phyloP scores from a whole-genome alignment of 1,140 invertebrate species.

The Holotrichia oblita region DNA sequence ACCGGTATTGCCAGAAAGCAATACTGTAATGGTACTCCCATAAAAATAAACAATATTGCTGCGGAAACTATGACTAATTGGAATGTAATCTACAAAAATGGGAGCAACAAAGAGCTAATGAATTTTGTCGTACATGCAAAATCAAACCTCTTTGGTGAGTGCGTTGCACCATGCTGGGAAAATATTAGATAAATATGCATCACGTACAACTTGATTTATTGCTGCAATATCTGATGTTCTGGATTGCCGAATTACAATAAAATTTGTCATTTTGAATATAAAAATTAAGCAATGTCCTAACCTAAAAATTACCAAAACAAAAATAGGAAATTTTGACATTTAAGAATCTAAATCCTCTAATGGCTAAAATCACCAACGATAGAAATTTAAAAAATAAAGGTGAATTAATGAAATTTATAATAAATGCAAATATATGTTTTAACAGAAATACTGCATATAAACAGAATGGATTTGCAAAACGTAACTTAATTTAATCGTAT shows the following conservation, averaged over 20 bases:
- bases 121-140: too few relatives aligned
- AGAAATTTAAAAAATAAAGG: too few relatives aligned
- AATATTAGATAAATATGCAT: slow-evolving; percentile 55
- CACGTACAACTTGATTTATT: slow-evolving; percentile 53
- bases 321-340: not conserved
- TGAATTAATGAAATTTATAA: too few relatives aligned
- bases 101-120: too few relatives aligned
- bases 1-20: slow-evolving; percentile 19
- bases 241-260: slow-evolving; percentile 55
- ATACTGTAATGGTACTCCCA: slow-evolving; percentile 37
- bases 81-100: slow-evolving; percentile 26
- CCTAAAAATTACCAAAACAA: not conserved
- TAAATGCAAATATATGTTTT: too few relatives aligned
- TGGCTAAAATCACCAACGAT: too few relatives aligned
- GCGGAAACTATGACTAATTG: slow-evolving; percentile 21
- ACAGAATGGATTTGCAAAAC: too few relatives aligned
- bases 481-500: too few relatives aligned
- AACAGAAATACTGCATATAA: too few relatives aligned
- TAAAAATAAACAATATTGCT: slow-evolving; percentile 37
- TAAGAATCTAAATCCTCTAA: too few relatives aligned
- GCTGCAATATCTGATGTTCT: slow-evolving; percentile 49
- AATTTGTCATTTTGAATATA: slow-evolving; percentile 43
- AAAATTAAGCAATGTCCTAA: not conserved
- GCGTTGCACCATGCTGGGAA: slow-evolving; percentile 50
- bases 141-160: slow-evolving; percentile 49